Conservation (phyloP, 2,888 invertebrate species). For the Autographa gamma region DNA sequence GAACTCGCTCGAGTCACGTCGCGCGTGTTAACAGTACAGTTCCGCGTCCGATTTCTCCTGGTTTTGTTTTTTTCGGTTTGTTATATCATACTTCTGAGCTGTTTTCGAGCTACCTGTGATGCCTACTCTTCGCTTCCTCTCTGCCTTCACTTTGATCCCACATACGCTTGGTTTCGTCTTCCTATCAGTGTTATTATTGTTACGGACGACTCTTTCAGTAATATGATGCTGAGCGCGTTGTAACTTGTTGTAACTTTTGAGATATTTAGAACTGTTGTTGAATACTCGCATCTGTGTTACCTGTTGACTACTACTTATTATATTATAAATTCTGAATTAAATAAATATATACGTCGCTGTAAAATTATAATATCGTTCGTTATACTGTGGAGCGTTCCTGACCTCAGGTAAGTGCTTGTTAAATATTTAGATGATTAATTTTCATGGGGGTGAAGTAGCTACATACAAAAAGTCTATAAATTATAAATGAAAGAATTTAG, state of each 20-base stretch:
- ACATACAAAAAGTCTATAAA: slow-evolving; percentile 16
- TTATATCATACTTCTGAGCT: slow-evolving; percentile 53
- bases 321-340: slow-evolving; percentile 77
- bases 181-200: slow-evolving; percentile 80
- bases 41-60: slow-evolving; percentile 58
- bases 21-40: slow-evolving; percentile 69
- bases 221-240: slow-evolving; percentile 72
- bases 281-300: slow-evolving; percentile 87
- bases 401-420: slow-evolving; percentile 67
- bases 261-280: slow-evolving; percentile 85
- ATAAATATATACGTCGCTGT: slow-evolving; percentile 76
- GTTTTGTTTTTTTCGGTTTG: slow-evolving; percentile 49
- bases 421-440: slow-evolving; percentile 34
- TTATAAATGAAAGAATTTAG: not conserved
- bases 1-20: slow-evolving; percentile 71
- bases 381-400: slow-evolving; percentile 64
- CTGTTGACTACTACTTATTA: slow-evolving; percentile 85
- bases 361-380: slow-evolving; percentile 64
- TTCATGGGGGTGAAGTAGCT: slow-evolving; percentile 34
- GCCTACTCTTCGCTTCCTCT: slow-evolving; percentile 79
- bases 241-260: slow-evolving; percentile 85
- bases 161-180: slow-evolving; percentile 78
- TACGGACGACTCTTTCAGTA: slow-evolving; percentile 74
- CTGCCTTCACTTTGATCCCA: slow-evolving; percentile 72
- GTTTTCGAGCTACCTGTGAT: slow-evolving; percentile 76